Base-by-base conservation (phyloP, 2,888 invertebrate genomes). In the Mellilla xanthometata region DNA sequence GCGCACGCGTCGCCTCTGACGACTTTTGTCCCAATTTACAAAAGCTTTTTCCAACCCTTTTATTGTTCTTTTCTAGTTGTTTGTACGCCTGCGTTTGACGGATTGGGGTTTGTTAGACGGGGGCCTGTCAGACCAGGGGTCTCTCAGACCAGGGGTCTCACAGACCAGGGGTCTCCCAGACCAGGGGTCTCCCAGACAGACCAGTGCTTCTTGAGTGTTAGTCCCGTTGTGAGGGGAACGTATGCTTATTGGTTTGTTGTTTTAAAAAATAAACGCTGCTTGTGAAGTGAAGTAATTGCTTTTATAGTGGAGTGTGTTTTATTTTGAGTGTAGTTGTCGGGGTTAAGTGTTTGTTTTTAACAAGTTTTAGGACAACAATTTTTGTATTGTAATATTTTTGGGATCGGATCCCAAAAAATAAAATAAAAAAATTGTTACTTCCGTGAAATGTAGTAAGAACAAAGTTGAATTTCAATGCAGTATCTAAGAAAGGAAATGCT, bases 221-320 rank as follows among this genome's bases (percentile, higher is more conserved):
- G 23, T 33, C 29, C 38, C 32, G 12, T 30, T 36, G 9, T 24
- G 32, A 6, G 13, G 23, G 31, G 33, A 39, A 10, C 48, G 35
- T 52, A 52, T 48, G 48, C 35, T 52, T 46, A 53, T 53, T 39
- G 49, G 47, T 53, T 53, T 49, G 52, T 52, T 52, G 43, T 40
- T 48, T 36, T 40, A 34, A 35, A 35, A 39, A 33, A 42, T 43
- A 29, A 44, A 35, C 29, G 47, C 26, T 39, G 33, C 40, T 44
- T 35, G 41, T 42, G 10, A 39, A 31, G 24, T 32, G 23, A 11
- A 31, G 44, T 45, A 39, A 45, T 45, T 39, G 34, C 15, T 45
- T 30, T 44, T 33, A 12, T 24, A 28, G n/a, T 32, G 24, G 11
- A 19, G 26, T 19, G 9, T 7, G 32, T 26, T 29, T 1, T 28